Evolutionary conservation across 2,113 vertebrate genomes (phyloP), one percentile per base, ranked within the genome.

Genomic region (Notiomystis cincta): DNA sequence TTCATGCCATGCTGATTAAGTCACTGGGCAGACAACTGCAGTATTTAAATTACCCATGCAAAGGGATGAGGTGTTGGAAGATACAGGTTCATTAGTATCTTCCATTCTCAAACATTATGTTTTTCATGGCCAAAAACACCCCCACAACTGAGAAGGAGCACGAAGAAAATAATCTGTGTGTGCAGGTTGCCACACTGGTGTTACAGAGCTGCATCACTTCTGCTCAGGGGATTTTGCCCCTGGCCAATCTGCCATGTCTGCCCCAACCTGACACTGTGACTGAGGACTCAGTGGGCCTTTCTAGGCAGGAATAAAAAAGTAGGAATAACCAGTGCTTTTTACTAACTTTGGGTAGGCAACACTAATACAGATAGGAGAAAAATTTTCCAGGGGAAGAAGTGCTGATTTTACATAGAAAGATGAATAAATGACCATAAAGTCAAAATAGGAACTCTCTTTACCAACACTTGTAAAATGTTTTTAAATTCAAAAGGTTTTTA

Each of bases 21-120:
- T 79, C 81, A 96, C 87, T 10, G 80, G 91, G 85, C 61, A 95
- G 92, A 90, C 76, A 88, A 95, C 42, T 87, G 84, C 82, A 85
- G 44, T 83, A 90, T 95, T 97, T 96, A 97, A 97, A 96, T 97
- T 88, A 94, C 95, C 78, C 80, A 64, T 65, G 80, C 31, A 96
- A 95, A 97, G 94, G 44, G 79, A 83, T 93, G 93, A 89, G 90
- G 89, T 84, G 86, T 93, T 96, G 94, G 96, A 97, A 97, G 94
- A 95, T 88, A 76, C 81, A 58, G 51, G 79, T 95, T 91, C 66
- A 40, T 97, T 92, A 89, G 65, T 80, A 53, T 96, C 96, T 95
- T 95, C 89, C 60, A 82, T 91, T 64, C 92, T 82, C 53, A 96
- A 93, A 62, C 21, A 64, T 94, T 82, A 80, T 4, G 48, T 30